Percentiles rank a stretch among this genome's conserved stretches.
Conservation (phyloP, 2,888 invertebrate genomes). For the Cheilosia soror region DNA sequence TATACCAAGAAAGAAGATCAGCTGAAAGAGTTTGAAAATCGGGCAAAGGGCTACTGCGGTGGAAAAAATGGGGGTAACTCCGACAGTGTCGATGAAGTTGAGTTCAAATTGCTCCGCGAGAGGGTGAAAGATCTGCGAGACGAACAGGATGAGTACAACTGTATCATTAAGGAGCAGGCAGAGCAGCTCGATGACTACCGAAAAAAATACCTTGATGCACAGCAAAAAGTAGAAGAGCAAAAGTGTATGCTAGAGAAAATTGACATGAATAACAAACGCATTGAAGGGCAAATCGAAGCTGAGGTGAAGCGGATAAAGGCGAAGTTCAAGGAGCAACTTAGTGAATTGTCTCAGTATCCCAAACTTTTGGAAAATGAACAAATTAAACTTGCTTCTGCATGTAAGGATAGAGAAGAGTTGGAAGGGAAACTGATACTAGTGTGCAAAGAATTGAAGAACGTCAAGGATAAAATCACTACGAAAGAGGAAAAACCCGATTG, state of each 20-base stretch:
- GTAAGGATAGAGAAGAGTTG: slow-evolving; percentile 81
- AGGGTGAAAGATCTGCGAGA: slow-evolving; percentile 81
- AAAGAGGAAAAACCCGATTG: slow-evolving; percentile 77
- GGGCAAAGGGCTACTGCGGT: slow-evolving; percentile 28
- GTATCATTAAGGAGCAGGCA: slow-evolving; percentile 82
- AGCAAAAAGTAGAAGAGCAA: slow-evolving; percentile 83
- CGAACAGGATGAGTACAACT: slow-evolving; percentile 82
- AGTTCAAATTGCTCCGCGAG: slow-evolving; percentile 79
- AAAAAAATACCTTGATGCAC: slow-evolving; percentile 81
- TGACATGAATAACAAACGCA: slow-evolving; percentile 82
- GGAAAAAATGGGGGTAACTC: slow-evolving; percentile 58
- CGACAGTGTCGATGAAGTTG: slow-evolving; percentile 77
- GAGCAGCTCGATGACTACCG: slow-evolving; percentile 83
- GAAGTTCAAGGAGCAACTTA: slow-evolving; percentile 82
- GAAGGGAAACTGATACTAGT: slow-evolving; percentile 81
- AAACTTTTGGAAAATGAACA: slow-evolving; percentile 82
- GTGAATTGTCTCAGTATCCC: slow-evolving; percentile 82
- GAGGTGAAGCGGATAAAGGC: slow-evolving; percentile 82
- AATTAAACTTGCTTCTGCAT: slow-evolving; percentile 79
- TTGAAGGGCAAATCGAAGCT: slow-evolving; percentile 82
- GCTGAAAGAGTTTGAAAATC: slow-evolving; percentile 79
- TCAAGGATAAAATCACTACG: slow-evolving; percentile 77
- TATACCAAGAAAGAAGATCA: slow-evolving; percentile 81
- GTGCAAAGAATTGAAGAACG: slow-evolving; percentile 81
- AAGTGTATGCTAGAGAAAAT: slow-evolving; percentile 81